Percentiles rank a stretch among this genome's conserved stretches.
These are phyloP conservation scores for Amphipyra berbera DNA, from an alignment of 2,888 invertebrate genomes.

Conservation along the genomic window DNA sequence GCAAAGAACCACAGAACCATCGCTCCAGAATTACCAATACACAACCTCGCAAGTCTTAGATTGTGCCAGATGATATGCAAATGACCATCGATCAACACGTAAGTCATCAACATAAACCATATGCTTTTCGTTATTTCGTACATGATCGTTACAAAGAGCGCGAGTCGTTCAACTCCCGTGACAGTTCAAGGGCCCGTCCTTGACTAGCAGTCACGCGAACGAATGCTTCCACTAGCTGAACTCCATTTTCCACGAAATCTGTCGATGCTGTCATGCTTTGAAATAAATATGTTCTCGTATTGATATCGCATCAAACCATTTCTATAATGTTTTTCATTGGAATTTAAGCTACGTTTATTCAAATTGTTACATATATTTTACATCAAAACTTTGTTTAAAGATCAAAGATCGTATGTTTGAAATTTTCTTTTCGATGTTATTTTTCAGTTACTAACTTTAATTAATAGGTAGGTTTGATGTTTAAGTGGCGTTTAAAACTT, in stretches of 20 bases:
- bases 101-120: slow-evolving; percentile 27
- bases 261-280: slow-evolving; percentile 57
- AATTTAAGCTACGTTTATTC: slow-evolving; percentile 17
- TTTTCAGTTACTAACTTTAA: too few species aligned
- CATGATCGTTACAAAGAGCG: slow-evolving; percentile 33
- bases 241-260: slow-evolving; percentile 63
- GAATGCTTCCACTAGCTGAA: slow-evolving; percentile 58
- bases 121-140: slow-evolving; percentile 37
- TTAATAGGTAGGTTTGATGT: too few species aligned
- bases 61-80: slow-evolving; percentile 5
- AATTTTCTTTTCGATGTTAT: too few species aligned
- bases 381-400: too few species aligned
- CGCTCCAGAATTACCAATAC: neutral
- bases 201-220: slow-evolving; percentile 63
- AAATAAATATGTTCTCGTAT: slow-evolving; percentile 55
- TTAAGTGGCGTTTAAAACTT: too few species aligned
- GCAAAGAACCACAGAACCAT: neutral
- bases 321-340: slow-evolving; percentile 29
- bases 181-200: slow-evolving; percentile 68
- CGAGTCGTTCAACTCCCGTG: slow-evolving; percentile 61
- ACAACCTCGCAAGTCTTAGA: neutral
- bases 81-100: slow-evolving; percentile 21
- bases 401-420: too few species aligned
- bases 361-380: neutral
- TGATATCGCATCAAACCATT: slow-evolving; percentile 36